Evolutionary conservation across 2,797 vertebrate species (phyloP), one percentile per base, ranked within the genome.

Genomic region (Bovichtus variegatus): DNA sequence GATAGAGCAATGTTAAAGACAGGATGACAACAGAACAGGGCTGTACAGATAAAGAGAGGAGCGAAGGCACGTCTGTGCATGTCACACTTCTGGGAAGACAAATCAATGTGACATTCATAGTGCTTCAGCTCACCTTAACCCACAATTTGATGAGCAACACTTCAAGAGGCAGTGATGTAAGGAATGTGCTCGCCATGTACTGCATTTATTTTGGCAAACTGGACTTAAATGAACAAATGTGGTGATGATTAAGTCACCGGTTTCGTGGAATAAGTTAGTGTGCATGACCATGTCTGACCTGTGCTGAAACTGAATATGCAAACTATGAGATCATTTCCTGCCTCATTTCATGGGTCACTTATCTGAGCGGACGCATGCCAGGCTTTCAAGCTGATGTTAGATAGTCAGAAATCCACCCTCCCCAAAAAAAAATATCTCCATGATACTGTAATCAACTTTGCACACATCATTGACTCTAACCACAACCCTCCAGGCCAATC

Each of bases 291-390:
- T 25, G 61, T 73, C 49, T 80, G 87, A 87, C 83, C 81, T 51
- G 67, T 3, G 31, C 40, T 72, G 74, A 81, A 83, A 90, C 76
- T 5, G 29, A 82, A 87, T 71, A 58, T 3, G 60, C 36, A 34
- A 40, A 5, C 40, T 19, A 73, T 88, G 88, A 88, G 82, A 85
- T 91, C 89, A 92, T 88, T 89, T 89, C 85, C 86, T 60, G 76
- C 53, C 67, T 85, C 72, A 79, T 88, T 89, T 88, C 81, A 89
- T 31, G 71, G 86, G 67, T 91, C 86, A 63, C 69, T 85, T 74
- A 76, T 68, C 87, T 74, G 65, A 69, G 70, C 54, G 80, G 63
- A 82, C 69, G 76, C 74, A 57, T 54, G 57, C 53, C 76, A 51
- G 57, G 51, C 71, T 83, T 81, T 67, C 66, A 65, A 80, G 69